phyloP scores from a whole-genome alignment of 2,113 vertebrate genomes.

The Spea multiplicata region DNA sequence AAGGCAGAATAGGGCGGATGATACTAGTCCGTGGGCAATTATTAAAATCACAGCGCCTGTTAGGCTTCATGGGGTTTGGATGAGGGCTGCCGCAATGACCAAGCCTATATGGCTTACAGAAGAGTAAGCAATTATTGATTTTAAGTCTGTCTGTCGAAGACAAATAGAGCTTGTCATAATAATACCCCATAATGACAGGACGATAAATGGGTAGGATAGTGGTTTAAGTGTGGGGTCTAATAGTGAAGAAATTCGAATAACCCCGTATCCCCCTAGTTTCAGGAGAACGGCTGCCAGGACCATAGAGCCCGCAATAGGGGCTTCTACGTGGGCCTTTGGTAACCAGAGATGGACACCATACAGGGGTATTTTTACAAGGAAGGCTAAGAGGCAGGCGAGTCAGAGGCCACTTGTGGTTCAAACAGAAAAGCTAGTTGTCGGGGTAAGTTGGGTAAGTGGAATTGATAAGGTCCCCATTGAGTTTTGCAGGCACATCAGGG shows the following conservation, averaged over 20 bases:
- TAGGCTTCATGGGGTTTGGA: constrained; percentile 34
- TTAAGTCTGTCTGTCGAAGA: constrained; percentile 50
- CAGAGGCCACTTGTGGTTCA: constrained; percentile 27
- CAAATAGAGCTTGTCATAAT: constrained; percentile 45
- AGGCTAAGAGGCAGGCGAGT: constrained; percentile 1
- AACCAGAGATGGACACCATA: constrained; percentile 49
- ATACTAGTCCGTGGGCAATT: constrained; percentile 42
- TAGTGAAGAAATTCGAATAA: constrained; percentile 32
- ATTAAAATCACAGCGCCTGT: constrained; percentile 8
- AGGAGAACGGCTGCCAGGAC: constrained; percentile 36
- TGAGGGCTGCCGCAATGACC: neutral
- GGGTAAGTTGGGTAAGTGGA: accelerated
- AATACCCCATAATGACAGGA: constrained; percentile 20
- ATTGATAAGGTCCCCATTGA: neutral
- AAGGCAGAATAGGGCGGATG: constrained; percentile 51
- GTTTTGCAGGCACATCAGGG: constrained; percentile 43
- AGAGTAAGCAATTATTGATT: constrained; percentile 51
- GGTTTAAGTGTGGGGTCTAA: neutral
- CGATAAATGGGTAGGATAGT: constrained; percentile 37
- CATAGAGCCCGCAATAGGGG: constrained; percentile 50
- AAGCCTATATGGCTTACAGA: constrained; percentile 47
- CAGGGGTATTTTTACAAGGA: constrained; percentile 53
- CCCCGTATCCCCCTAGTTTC: constrained; percentile 49
- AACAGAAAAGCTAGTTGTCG: accelerated
- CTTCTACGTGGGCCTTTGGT: constrained; percentile 56